Percentiles rank a stretch among this genome's conserved stretches.
phyloP scores from a whole-genome alignment of 1,140 invertebrate genomes.

The Drosophila tropicalis region DNA sequence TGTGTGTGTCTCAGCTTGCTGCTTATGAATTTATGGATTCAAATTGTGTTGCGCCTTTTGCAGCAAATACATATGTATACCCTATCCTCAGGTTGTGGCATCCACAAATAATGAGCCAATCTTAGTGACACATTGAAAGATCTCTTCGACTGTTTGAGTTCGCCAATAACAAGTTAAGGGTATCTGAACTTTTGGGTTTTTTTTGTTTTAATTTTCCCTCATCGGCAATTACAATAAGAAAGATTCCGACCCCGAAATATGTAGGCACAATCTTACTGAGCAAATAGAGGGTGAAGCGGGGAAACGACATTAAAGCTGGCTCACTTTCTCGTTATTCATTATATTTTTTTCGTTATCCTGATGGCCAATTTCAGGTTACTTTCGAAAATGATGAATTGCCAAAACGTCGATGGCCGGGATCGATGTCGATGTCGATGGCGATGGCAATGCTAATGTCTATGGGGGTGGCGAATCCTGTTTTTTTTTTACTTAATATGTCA shows the following conservation, averaged over 20 bases:
- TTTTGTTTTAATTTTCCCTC: background rate
- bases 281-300: conserved; percentile 39
- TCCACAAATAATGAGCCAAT: background rate
- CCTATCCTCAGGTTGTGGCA: background rate
- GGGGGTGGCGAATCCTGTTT: background rate
- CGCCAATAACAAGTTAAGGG: background rate
- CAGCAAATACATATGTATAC: background rate
- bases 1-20: conserved; percentile 34
- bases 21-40: conserved; percentile 66
- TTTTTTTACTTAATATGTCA: background rate
- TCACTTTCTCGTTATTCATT: conserved; percentile 20
- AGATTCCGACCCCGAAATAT: conserved; percentile 2
- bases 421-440: background rate
- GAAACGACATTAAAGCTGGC: conserved; percentile 3
- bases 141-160: no score
- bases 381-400: conserved; percentile 35
- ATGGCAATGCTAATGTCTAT: background rate
- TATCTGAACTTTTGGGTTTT: background rate
- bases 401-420: conserved; percentile 8
- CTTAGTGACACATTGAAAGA: background rate
- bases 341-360: conserved; percentile 10
- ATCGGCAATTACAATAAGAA: background rate
- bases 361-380: conserved; percentile 16
- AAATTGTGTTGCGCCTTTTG: conserved; percentile 40
- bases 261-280: conserved; percentile 11